Evolutionary conservation across 2,888 invertebrate species (phyloP).

Genomic region (Zaprionus bogoriensis): DNA sequence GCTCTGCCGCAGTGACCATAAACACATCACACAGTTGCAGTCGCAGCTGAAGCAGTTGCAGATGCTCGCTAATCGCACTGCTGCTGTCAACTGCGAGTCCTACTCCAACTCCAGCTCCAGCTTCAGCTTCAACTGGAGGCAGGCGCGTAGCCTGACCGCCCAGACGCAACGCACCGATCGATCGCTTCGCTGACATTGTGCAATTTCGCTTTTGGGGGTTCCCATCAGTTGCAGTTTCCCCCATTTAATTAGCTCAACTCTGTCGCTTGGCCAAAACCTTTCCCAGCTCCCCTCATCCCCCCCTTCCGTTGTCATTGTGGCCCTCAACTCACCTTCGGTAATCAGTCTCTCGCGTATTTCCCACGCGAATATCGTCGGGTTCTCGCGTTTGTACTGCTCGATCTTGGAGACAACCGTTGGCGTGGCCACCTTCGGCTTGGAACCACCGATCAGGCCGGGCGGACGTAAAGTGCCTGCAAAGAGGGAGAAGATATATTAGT

Average conservation of each 20-base stretch:
- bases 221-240: slow-evolving; percentile 64
- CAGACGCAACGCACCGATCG: slow-evolving; percentile 33
- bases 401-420: slow-evolving; percentile 98
- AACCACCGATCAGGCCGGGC: slow-evolving; percentile 95
- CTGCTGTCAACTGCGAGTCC: slow-evolving; percentile 2
- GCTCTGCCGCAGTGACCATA: slow-evolving; percentile 55
- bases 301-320: background rate
- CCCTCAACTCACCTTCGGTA: slow-evolving; percentile 92
- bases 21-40: slow-evolving; percentile 66
- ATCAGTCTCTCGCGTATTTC: slow-evolving; percentile 98
- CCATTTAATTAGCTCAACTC: slow-evolving; percentile 66
- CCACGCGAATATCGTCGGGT: slow-evolving; percentile 99
- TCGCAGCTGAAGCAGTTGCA: background rate
- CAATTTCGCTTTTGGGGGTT: slow-evolving; percentile 75
- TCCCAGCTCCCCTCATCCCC: background rate
- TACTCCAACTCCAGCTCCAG: too few relatives aligned
- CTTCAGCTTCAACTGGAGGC: background rate
- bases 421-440: slow-evolving; percentile 98
- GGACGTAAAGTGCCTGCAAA: slow-evolving; percentile 93
- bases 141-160: slow-evolving; percentile 34
- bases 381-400: slow-evolving; percentile 98
- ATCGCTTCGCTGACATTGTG: slow-evolving; percentile 35
- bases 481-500: too few relatives aligned
- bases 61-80: slow-evolving; percentile 17
- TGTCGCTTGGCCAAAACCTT: slow-evolving; percentile 5